Evolutionary conservation across 2,113 vertebrate genomes (phyloP).

Genomic region (Centropus bengalensis): DNA sequence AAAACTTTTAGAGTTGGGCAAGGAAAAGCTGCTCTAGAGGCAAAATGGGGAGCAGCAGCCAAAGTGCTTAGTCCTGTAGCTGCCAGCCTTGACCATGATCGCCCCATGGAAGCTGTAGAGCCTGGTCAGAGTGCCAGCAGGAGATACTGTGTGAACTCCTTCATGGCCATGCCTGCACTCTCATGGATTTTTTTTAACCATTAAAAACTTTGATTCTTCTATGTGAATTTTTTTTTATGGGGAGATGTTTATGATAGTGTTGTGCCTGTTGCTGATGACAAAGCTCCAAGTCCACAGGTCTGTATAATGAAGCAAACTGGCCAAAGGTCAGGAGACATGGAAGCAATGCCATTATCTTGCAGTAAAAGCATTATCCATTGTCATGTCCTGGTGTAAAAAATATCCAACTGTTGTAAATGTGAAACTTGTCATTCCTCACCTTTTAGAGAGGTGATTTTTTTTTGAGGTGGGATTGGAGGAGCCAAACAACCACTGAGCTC

Average conservation of each 20-base stretch:
- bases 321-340: not conserved
- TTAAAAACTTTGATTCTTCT: not conserved
- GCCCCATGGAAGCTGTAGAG: not conserved
- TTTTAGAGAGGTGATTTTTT: not conserved
- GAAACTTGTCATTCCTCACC: not conserved
- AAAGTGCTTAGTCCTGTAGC: not conserved
- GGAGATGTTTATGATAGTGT: fast-evolving
- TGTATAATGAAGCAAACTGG: not conserved
- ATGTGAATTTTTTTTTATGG: not conserved
- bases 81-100: not conserved
- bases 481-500: not conserved
- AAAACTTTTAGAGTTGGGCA: not conserved
- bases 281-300: not conserved
- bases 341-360: not conserved
- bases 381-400: not conserved
- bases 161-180: not conserved
- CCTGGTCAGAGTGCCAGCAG: not conserved
- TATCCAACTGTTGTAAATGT: not conserved
- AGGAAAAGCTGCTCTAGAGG: not conserved
- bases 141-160: not conserved
- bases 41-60: not conserved
- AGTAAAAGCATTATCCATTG: not conserved
- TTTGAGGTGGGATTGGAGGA: not conserved
- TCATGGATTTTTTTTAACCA: not conserved
- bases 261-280: not conserved